These are phyloP conservation scores for Heterohyrax brucei DNA, from an alignment of 2,797 vertebrate species.

Conservation along the genomic window DNA sequence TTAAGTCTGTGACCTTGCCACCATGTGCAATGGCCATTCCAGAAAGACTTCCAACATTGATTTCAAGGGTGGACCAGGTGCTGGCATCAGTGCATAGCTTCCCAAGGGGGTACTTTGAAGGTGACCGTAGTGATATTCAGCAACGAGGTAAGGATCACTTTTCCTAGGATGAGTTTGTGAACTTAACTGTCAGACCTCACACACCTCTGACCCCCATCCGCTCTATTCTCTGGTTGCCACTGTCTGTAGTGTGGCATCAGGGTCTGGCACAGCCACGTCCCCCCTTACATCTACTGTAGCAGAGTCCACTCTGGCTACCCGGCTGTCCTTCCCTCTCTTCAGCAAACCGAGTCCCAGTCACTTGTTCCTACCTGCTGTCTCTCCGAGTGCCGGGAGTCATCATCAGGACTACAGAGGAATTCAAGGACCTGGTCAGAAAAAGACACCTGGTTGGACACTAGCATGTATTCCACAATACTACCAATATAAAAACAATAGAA, in stretches of 20 bases:
- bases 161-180: too few relatives aligned
- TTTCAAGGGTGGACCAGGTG: too few relatives aligned
- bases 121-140: too few relatives aligned
- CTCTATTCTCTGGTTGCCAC: conserved; percentile 25
- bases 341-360: neutral
- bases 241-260: neutral
- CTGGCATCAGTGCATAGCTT: too few relatives aligned
- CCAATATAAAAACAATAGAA: neutral
- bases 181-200: too few relatives aligned
- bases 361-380: conserved; percentile 95
- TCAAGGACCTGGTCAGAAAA: conserved; percentile 94
- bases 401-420: conserved; percentile 97
- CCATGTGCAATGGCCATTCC: too few relatives aligned
- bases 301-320: conserved; percentile 2
- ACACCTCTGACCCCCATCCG: neutral
- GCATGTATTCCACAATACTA: neutral
- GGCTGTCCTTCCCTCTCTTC: neutral
- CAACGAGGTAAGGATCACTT: too few relatives aligned
- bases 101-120: too few relatives aligned
- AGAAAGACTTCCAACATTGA: too few relatives aligned
- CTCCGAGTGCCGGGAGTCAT: conserved; percentile 97
- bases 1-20: too few relatives aligned
- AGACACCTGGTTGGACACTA: conserved; percentile 30
- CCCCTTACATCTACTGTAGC: neutral
- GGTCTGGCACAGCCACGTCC: neutral